phyloP scores from a whole-genome alignment of 2,888 invertebrate species.

The Dasypogon diadema region DNA sequence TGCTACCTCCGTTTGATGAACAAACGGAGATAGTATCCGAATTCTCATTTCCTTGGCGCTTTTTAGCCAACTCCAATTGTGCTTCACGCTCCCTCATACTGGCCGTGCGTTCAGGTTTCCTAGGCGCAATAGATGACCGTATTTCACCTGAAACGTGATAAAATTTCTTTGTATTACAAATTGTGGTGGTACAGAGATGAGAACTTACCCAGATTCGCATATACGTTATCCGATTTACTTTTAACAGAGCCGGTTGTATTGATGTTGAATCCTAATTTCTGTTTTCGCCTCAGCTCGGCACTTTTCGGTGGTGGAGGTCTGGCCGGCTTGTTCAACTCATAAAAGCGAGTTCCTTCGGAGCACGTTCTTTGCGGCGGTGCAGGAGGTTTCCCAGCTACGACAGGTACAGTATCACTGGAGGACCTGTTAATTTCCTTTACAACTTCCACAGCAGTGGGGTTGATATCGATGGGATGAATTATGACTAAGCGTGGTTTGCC shows the following conservation, averaged over 20 bases:
- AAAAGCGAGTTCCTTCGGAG: conserved; percentile 61
- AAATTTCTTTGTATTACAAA: too few species aligned
- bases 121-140: conserved; percentile 82
- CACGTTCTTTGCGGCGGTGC: conserved; percentile 79
- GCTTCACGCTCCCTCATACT: conserved; percentile 86
- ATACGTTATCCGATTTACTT: conserved; percentile 74
- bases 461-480: conserved; percentile 88
- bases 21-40: conserved; percentile 69
- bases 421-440: conserved; percentile 74
- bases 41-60: conserved; percentile 64
- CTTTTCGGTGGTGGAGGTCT: conserved; percentile 82
- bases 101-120: conserved; percentile 87
- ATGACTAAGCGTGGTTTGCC: conserved; percentile 83
- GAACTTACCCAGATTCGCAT: conserved; percentile 81
- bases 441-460: conserved; percentile 84
- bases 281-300: conserved; percentile 74
- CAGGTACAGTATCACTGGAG: conserved; percentile 59
- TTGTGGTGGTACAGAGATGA: too few species aligned
- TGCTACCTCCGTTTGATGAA: conserved; percentile 69
- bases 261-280: conserved; percentile 67
- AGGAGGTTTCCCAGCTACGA: conserved; percentile 74
- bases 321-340: conserved; percentile 74
- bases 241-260: conserved; percentile 64
- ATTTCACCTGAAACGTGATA: conserved; percentile 79
- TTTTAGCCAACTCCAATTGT: conserved; percentile 72